Conservation (phyloP, 2,797 vertebrate genomes). For the Novumbra hubbsi region DNA sequence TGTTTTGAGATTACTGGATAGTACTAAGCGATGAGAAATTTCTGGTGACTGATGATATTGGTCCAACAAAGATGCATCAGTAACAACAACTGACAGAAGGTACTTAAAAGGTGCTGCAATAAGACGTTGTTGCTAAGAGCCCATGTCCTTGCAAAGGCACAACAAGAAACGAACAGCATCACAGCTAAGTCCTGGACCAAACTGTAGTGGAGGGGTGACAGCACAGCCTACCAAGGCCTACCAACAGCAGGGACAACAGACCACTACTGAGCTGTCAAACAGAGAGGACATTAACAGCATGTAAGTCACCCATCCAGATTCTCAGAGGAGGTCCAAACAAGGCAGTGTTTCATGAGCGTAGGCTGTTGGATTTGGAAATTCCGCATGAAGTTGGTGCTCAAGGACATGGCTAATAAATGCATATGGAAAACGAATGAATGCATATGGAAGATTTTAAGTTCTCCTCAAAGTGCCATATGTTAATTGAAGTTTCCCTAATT, state of each 20-base stretch:
- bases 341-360: constrained; percentile 4
- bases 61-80: neutral
- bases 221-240: neutral
- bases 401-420: constrained; percentile 20
- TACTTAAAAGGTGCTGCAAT: neutral
- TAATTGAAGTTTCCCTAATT: constrained; percentile 25
- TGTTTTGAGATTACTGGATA: neutral
- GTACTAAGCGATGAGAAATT: neutral
- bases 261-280: neutral
- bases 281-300: constrained; percentile 11
- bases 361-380: neutral
- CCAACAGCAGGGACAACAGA: constrained; percentile 4
- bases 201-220: neutral
- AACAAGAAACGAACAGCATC: constrained; percentile 3
- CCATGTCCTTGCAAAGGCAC: neutral
- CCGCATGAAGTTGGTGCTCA: constrained; percentile 17
- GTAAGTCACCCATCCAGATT: constrained; percentile 13
- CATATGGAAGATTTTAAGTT: no score
- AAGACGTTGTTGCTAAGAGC: neutral
- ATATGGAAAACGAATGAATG: constrained; percentile 2
- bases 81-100: neutral
- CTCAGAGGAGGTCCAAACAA: constrained; percentile 15
- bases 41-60: neutral
- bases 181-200: neutral
- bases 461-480: constrained; percentile 35